phyloP scores from a whole-genome alignment of 2,888 invertebrate species.

The Acronicta psi region DNA sequence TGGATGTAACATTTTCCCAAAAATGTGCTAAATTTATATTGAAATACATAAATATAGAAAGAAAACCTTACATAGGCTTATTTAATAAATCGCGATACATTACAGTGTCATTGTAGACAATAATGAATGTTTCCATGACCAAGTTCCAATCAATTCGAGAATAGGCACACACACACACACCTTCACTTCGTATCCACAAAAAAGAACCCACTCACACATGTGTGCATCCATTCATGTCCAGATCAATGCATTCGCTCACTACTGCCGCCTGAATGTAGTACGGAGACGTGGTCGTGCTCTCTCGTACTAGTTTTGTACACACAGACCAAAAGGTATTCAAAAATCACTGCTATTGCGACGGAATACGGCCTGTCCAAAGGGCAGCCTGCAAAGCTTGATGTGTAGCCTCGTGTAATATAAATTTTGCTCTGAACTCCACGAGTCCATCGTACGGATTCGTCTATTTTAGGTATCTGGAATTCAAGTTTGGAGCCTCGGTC shows the following conservation, averaged over 20 bases:
- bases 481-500: conserved; percentile 17
- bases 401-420: conserved; percentile 5
- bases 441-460: conserved; percentile 3
- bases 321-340: no score
- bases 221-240: conserved; percentile 34
- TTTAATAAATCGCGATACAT: no score
- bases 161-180: conserved; percentile 23
- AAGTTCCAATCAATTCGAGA: conserved; percentile 39
- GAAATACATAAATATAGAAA: no score
- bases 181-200: conserved; percentile 7
- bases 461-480: conserved; percentile 30
- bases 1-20: conserved; percentile 5
- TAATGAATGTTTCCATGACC: conserved; percentile 33
- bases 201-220: conserved; percentile 19
- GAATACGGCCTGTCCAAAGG: no score
- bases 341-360: no score
- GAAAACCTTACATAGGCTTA: no score
- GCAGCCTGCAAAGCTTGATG: no score
- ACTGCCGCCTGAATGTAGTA: conserved; percentile 31
- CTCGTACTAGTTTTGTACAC: conserved; percentile 2
- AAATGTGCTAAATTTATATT: no score
- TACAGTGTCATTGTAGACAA: conserved; percentile 15
- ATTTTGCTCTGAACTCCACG: conserved; percentile 8
- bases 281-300: conserved; percentile 12
- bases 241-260: conserved; percentile 41